phyloP scores from a whole-genome alignment of 2,113 vertebrate genomes.

The Misgurnus mizolepis region DNA sequence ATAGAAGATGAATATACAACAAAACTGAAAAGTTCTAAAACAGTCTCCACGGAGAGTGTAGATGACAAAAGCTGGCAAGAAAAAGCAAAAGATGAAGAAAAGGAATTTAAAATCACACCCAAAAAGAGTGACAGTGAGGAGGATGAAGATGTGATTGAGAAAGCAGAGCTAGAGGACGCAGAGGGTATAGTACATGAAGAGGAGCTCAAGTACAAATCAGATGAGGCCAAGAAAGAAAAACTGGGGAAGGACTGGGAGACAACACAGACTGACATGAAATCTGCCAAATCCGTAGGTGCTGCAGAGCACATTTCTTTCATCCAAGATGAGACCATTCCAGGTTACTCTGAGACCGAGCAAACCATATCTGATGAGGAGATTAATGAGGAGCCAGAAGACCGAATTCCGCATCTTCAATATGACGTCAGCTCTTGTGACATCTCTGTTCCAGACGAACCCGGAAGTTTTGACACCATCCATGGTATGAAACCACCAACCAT shows the following conservation, averaged over 20 bases:
- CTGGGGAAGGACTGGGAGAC: conserved; percentile 65
- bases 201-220: conserved; percentile 65
- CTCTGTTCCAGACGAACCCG: conserved; percentile 83
- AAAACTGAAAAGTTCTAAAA: conserved; percentile 38
- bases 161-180: conserved; percentile 89
- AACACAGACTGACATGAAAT: conserved; percentile 61
- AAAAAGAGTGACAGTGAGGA: conserved; percentile 81
- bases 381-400: conserved; percentile 90
- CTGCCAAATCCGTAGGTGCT: conserved; percentile 55
- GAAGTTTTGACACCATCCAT: conserved; percentile 82
- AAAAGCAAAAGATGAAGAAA: conserved; percentile 67
- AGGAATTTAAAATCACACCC: conserved; percentile 66
- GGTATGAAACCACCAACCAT: conserved; percentile 72
- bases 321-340: conserved; percentile 97
- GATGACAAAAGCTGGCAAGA: conserved; percentile 66
- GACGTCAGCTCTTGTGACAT: conserved; percentile 82
- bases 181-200: conserved; percentile 75
- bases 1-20: conserved; percentile 59
- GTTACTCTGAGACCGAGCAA: conserved; percentile 96
- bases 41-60: conserved; percentile 34
- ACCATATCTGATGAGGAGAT: conserved; percentile 98
- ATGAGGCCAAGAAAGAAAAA: conserved; percentile 71
- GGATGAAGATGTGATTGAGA: conserved; percentile 87
- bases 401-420: conserved; percentile 84
- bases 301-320: conserved; percentile 91